phyloP scores from a whole-genome alignment of 2,888 invertebrate species.

The Itoplectis maculator region DNA sequence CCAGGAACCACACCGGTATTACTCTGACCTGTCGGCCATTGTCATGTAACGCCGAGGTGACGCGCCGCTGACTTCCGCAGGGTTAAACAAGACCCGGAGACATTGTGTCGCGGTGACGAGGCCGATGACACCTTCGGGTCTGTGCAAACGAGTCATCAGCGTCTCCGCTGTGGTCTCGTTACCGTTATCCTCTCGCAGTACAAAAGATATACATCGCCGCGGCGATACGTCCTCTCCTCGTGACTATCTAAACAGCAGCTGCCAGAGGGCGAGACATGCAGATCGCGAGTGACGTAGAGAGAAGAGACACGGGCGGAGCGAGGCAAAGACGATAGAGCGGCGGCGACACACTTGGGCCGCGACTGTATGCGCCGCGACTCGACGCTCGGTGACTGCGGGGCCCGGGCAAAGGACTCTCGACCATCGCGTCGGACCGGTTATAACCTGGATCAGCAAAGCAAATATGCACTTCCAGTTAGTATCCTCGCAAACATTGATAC shows the following conservation, averaged over 20 bases:
- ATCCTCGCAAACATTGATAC: conserved; percentile 79
- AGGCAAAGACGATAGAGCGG: conserved; percentile 16
- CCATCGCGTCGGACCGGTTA: conserved; percentile 70
- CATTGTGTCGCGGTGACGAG: neutral
- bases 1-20: too few species aligned
- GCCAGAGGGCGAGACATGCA: conserved; percentile 37
- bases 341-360: conserved; percentile 37
- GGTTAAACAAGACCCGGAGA: conserved; percentile 29
- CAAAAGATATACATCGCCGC: conserved; percentile 52
- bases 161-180: conserved; percentile 28
- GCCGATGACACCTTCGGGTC: neutral
- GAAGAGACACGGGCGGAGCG: conserved; percentile 9
- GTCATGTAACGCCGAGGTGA: neutral
- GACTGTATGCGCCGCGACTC: too few species aligned
- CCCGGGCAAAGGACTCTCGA: conserved; percentile 46
- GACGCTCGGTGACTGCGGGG: conserved; percentile 23
- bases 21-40: too few species aligned
- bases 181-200: conserved; percentile 19
- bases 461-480: conserved; percentile 81
- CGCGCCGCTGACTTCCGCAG: conserved; percentile 37
- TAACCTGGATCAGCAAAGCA: conserved; percentile 77
- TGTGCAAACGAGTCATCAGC: conserved; percentile 10
- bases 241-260: conserved; percentile 51
- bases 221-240: conserved; percentile 46
- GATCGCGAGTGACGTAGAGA: conserved; percentile 42